Percentiles rank a stretch among this genome's conserved stretches.
Conservation (phyloP, 2,113 vertebrate genomes). For the Lucifuga dentata region DNA sequence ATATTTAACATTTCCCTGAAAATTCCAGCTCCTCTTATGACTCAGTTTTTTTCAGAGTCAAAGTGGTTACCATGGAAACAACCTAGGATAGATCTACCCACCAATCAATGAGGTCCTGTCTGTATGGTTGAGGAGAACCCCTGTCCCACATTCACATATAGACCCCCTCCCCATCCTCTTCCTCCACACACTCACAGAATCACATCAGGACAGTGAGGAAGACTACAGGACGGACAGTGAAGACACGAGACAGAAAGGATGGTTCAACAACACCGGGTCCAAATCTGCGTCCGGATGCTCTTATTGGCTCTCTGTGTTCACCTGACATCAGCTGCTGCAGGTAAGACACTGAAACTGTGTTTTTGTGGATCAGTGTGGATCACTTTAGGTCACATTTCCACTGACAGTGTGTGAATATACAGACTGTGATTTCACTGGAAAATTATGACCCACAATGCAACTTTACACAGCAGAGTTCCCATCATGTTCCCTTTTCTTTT, state of each 20-base stretch:
- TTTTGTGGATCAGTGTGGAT: too few relatives aligned
- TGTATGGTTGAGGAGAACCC: conserved; percentile 40
- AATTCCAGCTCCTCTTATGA: neutral
- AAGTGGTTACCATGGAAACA: conserved; percentile 72
- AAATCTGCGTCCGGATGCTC: conserved; percentile 38
- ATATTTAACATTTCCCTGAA: neutral
- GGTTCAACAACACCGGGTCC: conserved; percentile 1
- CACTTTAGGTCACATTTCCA: too few relatives aligned
- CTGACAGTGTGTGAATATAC: neutral
- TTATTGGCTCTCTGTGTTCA: conserved; percentile 44
- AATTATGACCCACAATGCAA: neutral
- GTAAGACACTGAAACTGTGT: conserved; percentile 47
- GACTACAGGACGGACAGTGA: neutral
- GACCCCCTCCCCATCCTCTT: conserved; percentile 27
- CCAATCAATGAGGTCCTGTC: conserved; percentile 63
- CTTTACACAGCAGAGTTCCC: neutral
- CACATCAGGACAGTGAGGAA: neutral
- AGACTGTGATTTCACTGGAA: conserved; percentile 4
- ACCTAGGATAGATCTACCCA: conserved; percentile 62
- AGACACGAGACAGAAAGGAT: conserved; percentile 10
- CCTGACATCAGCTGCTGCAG: conserved; percentile 47
- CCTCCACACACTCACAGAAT: neutral
- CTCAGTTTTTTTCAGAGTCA: conserved; percentile 45
- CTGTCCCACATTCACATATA: conserved; percentile 64
- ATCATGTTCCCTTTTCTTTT: conserved; percentile 22